phyloP scores from a whole-genome alignment of 1,140 invertebrate species.

The Drosophila seguyi region DNA sequence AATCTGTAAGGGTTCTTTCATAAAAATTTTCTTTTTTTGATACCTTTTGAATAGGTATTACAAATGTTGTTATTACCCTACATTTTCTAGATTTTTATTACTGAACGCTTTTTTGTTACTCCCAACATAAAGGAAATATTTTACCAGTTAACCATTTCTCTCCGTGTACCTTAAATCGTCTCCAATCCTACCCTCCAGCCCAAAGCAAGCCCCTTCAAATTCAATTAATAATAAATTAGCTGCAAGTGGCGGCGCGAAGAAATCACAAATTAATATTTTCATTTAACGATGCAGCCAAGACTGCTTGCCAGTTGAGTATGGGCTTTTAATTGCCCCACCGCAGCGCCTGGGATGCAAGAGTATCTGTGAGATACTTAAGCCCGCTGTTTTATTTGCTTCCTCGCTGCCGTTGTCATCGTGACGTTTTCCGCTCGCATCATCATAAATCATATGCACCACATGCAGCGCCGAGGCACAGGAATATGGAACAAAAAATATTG shows the following conservation, averaged over 20 bases:
- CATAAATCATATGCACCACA: slow-evolving; percentile 80
- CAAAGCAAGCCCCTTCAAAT: slow-evolving; percentile 36
- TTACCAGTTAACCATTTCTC: neutral
- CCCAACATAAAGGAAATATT: no score
- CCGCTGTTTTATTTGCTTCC: slow-evolving; percentile 54
- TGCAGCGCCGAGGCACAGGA: slow-evolving; percentile 53
- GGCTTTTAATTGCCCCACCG: slow-evolving; percentile 63
- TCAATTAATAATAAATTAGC: slow-evolving; percentile 84
- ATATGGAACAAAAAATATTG: slow-evolving; percentile 50
- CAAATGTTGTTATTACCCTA: neutral
- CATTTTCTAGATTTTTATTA: neutral
- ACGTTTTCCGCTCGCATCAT: slow-evolving; percentile 64
- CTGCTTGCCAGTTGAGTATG: slow-evolving; percentile 37
- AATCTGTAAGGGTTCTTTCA: no score
- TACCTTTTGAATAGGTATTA: no score
- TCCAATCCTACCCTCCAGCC: neutral
- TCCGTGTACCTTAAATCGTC: neutral
- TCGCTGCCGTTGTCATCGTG: slow-evolving; percentile 52
- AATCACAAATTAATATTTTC: slow-evolving; percentile 77
- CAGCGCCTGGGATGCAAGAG: slow-evolving; percentile 27
- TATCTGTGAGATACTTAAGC: slow-evolving; percentile 44
- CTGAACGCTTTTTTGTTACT: no score
- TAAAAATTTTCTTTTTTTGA: no score
- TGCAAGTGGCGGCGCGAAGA: slow-evolving; percentile 56
- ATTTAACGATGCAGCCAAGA: slow-evolving; percentile 58